Evolutionary conservation across 2,888 invertebrate genomes (phyloP), one percentile per base, ranked within the genome.

Genomic region (Philopedon plagiatum): DNA sequence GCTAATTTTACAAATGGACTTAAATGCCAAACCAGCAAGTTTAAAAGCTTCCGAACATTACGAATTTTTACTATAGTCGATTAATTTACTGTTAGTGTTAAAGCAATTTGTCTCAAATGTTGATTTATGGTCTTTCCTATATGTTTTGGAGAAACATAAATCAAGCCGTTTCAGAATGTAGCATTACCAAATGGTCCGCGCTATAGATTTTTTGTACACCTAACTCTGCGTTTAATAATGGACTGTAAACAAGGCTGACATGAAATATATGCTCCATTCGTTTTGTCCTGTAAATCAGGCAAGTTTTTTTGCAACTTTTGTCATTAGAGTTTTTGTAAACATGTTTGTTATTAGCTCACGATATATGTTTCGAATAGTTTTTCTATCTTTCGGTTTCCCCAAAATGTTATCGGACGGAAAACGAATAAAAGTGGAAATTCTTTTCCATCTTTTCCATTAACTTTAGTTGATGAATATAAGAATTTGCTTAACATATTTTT

Each of bases 231-330:
- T 73, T 73, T 68, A 73, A 68, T 68, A 73, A 73, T 73, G 73
- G 73, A 63, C 68, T 64, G 73, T 67, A 73, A 73, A 73, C 73
- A 73, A 63, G 29, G 44, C 49, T 58, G 68, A 69, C 68, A 64
- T 73, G 73, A 73, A 68, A 73, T 68, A 73, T 73, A 72, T 62
- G 62, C 49, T 58, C 57, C 58, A 66, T 72, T 72, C 71, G 63
- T 57, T 71, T 63, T 60, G 65, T 71, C 51, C 65, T 49, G 29
- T 51, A 64, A 58, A 71, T 71, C 65, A 71, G 60, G 37, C 64
- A 64, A 51, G 49, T 65, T 71, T 65, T n/a, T 64, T 70, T 71
- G 71, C 54, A 21, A 34, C 26, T 44, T 65, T 65, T 41, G 57
- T 63, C 71, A 54, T 71, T 71, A 65, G 39, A 23, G 58, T 57